phyloP scores from a whole-genome alignment of 1,140 invertebrate genomes.

The Paraescarpia echinospica region DNA sequence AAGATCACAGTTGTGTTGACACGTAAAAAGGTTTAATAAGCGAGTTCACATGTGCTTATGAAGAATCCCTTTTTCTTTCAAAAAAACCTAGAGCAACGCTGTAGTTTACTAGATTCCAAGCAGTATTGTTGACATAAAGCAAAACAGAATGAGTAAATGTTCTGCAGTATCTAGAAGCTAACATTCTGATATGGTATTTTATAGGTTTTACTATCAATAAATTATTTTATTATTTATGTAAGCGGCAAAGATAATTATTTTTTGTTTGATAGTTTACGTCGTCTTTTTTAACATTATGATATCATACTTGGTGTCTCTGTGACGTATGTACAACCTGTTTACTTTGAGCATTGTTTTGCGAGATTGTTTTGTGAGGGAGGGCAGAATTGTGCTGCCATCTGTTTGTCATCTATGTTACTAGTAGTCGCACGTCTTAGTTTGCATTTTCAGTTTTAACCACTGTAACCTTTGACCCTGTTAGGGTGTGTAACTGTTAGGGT shows the following conservation, averaged over 20 bases:
- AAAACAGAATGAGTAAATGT: background rate
- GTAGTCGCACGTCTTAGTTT: background rate
- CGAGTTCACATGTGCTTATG: background rate
- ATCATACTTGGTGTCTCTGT: background rate
- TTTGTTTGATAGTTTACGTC: too few species aligned
- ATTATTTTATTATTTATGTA: too few species aligned
- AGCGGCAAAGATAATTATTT: too few species aligned
- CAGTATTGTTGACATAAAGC: background rate
- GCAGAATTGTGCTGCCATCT: background rate
- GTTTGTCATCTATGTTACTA: background rate
- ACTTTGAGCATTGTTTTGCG: background rate
- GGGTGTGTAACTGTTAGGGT: too few species aligned
- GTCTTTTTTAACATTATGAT: background rate
- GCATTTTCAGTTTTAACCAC: conserved; percentile 5
- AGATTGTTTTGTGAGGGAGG: background rate
- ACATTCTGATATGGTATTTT: too few species aligned
- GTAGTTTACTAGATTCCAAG: background rate
- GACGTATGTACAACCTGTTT: background rate
- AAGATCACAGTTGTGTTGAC: too few species aligned
- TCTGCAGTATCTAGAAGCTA: background rate
- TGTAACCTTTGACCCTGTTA: background rate
- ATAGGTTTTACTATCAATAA: too few species aligned
- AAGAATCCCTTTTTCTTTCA: background rate
- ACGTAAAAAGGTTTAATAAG: background rate
- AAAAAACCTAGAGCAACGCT: background rate